phyloP scores from a whole-genome alignment of 2,797 vertebrate genomes.

The Pangasius krempfi region DNA sequence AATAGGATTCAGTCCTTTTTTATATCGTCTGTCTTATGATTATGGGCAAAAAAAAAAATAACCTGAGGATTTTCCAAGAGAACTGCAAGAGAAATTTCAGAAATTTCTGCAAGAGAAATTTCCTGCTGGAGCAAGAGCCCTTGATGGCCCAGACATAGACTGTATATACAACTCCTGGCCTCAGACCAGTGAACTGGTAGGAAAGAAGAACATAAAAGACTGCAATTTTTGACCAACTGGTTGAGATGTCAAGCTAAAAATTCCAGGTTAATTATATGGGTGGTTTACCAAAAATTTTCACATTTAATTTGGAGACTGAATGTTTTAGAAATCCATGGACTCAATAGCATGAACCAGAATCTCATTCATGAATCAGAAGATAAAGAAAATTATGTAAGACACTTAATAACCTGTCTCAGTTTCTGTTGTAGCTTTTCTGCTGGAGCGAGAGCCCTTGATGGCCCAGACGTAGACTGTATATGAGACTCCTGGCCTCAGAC shows the following conservation, averaged over 20 bases:
- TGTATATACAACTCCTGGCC: conserved; percentile 73
- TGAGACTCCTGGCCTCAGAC: conserved; percentile 74
- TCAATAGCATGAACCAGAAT: too few relatives aligned
- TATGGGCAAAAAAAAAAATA: neutral
- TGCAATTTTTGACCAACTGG: too few relatives aligned
- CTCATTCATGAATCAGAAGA: too few relatives aligned
- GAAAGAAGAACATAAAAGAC: conserved; percentile 24
- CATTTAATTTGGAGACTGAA: too few relatives aligned
- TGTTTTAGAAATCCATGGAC: too few relatives aligned
- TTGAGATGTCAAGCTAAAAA: too few relatives aligned
- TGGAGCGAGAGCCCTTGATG: conserved; percentile 73
- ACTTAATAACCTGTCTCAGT: conserved; percentile 52
- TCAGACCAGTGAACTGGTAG: conserved; percentile 72
- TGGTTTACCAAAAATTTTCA: too few relatives aligned
- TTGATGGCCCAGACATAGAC: conserved; percentile 79
- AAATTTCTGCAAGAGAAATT: too few relatives aligned
- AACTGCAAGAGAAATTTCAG: neutral
- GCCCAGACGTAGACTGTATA: conserved; percentile 79
- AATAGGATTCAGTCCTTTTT: neutral
- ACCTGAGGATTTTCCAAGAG: neutral
- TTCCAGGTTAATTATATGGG: too few relatives aligned
- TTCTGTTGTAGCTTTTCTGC: conserved; percentile 71
- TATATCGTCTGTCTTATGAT: neutral
- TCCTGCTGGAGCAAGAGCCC: conserved; percentile 75
- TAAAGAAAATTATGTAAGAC: too few relatives aligned